Evolutionary conservation across 2,797 vertebrate species (phyloP), one percentile per base, ranked within the genome.

Genomic region (Acanthis flammea): DNA sequence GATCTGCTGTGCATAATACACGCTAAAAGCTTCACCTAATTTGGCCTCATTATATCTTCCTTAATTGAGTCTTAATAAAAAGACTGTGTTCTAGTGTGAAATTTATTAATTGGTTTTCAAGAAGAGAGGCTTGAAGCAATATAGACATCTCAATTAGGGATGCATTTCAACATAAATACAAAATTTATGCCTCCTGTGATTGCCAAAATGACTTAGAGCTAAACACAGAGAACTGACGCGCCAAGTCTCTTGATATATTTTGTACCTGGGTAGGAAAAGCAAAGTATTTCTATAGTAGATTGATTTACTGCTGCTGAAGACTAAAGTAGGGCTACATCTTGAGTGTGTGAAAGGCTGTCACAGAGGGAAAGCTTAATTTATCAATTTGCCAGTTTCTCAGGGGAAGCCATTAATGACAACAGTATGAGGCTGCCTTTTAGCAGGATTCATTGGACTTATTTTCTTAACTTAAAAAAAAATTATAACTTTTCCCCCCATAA

Each of bases 21-120:
- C 53, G 50, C 74, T 66, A 90, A 91, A 86, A 90, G 76, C 74
- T 94, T 96, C 84, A 88, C 92, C 92, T 94, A 77, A 33, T 53
- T 92, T 94, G 72, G 90, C 84, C 89, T 95, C 86, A 88, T 96
- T 94, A 92, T 90, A 90, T 92, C 93, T 88, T 91, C 71, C 77
- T 95, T 97, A 97, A 97, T 92, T 95, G 96, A 94, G 85, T 88
- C 68, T 87, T 88, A 91, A 92, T 89, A 96, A 95, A 96, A 95
- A 93, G 90, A 76, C 85, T 88, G 66, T 92, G 82, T 87, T 97
- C 78, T 89, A 88, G 60, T 74, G 75, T 86, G 85, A 90, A 89
- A 72, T 70, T 41, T 89, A 96, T 96, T 96, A 97, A 97, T 92
- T 90, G 77, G 72, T 93, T 96, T 95, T 95, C 87, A 92, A 94